Evolutionary conservation across 2,797 vertebrate genomes (phyloP).

Genomic region (Squalus acanthias): DNA sequence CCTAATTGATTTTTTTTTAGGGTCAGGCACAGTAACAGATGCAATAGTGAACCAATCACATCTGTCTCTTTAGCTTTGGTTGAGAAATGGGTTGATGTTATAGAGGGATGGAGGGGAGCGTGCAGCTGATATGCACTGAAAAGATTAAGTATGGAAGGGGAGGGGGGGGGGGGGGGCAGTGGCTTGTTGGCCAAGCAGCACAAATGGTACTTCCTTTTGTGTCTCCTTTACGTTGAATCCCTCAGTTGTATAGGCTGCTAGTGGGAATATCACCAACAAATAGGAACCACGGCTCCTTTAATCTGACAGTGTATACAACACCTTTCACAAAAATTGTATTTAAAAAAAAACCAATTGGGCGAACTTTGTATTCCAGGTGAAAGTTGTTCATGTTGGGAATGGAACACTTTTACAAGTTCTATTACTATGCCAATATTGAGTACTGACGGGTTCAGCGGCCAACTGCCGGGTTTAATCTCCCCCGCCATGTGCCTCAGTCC

Average conservation of each 20-base stretch:
- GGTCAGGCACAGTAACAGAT: background rate
- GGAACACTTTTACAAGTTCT: background rate
- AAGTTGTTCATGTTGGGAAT: background rate
- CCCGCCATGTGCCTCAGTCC: background rate
- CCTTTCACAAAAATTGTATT: background rate
- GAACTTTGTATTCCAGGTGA: background rate
- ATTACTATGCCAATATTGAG: background rate
- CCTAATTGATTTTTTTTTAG: background rate
- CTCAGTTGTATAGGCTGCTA: background rate
- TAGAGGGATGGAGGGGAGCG: background rate
- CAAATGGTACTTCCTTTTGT: background rate
- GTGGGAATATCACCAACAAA: background rate
- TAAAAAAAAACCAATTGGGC: background rate
- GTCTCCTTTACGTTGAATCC: background rate
- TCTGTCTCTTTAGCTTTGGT: background rate
- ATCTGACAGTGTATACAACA: background rate
- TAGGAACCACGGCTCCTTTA: background rate
- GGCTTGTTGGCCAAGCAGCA: background rate
- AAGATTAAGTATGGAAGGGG: background rate
- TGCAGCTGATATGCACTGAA: background rate
- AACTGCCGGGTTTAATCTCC: background rate
- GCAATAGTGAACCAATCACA: background rate
- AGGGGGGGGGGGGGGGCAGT: background rate
- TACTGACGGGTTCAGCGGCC: background rate
- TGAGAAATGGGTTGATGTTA: background rate